These are phyloP conservation scores for Nymphalis polychloros DNA, from an alignment of 2,888 invertebrate genomes.

Conservation along the genomic window DNA sequence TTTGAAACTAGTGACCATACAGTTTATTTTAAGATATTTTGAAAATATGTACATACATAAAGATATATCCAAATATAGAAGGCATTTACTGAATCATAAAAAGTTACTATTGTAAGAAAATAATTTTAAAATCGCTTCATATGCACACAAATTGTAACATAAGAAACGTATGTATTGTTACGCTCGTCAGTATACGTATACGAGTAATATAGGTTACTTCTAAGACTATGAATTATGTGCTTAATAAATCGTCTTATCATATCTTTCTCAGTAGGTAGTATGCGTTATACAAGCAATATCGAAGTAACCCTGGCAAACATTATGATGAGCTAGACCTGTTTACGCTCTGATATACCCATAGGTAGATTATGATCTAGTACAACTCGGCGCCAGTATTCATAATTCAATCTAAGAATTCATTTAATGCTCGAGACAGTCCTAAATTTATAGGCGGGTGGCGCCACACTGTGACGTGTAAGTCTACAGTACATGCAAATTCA, in stretches of 20 bases:
- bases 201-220: conserved; percentile 27
- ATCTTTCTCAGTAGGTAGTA: conserved; percentile 17
- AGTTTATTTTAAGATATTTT: background rate
- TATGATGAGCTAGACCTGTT: conserved; percentile 63
- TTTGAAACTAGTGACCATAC: too few species aligned
- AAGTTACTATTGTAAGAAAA: background rate
- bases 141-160: conserved; percentile 10
- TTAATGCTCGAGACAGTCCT: conserved; percentile 75
- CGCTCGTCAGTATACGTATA: too few species aligned
- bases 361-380: conserved; percentile 71
- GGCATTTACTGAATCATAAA: too few species aligned
- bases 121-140: background rate
- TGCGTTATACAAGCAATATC: conserved; percentile 39
- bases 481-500: conserved; percentile 48
- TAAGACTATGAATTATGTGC: conserved; percentile 30
- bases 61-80: background rate
- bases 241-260: conserved; percentile 45
- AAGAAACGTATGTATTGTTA: too few species aligned
- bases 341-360: conserved; percentile 58
- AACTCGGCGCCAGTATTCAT: conserved; percentile 68
- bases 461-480: conserved; percentile 68
- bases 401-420: conserved; percentile 76
- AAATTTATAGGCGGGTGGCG: conserved; percentile 79
- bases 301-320: conserved; percentile 51
- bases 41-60: background rate